A percentile compares a stretch with the other conserved stretches of the same genome.
These are phyloP conservation scores for Etheostoma perlongum DNA, from an alignment of 2,797 vertebrate genomes.

Conservation along the genomic window DNA sequence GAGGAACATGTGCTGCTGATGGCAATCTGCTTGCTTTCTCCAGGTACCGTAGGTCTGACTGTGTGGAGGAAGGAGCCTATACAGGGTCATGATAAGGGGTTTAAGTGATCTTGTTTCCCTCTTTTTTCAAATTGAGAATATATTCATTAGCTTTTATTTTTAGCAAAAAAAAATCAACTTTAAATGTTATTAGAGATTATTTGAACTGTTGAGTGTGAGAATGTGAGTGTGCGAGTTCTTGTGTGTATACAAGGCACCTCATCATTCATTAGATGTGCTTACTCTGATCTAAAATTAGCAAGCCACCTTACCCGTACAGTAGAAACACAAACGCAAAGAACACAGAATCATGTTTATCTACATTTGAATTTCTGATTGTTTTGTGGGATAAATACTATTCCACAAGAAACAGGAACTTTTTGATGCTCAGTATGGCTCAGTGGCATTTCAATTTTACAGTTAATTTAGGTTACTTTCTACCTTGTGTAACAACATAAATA, in stretches of 20 bases:
- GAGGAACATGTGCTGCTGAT: constrained; percentile 98
- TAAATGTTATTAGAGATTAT: neutral
- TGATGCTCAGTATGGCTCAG: neutral
- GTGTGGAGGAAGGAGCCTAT: constrained; percentile 39
- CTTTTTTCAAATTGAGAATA: neutral
- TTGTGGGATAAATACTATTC: neutral
- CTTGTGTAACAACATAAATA: constrained; percentile 3
- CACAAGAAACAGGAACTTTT: neutral
- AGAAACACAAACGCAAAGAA: constrained; percentile 16
- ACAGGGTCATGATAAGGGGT: constrained; percentile 30
- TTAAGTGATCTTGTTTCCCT: neutral
- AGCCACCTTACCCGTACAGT: constrained; percentile 17
- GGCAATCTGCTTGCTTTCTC: constrained; percentile 98
- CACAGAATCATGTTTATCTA: neutral
- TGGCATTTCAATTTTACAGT: neutral
- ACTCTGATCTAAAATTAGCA: constrained; percentile 54
- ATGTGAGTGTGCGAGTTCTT: no score
- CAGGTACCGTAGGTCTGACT: constrained; percentile 77
- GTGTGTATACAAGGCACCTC: constrained; percentile 42
- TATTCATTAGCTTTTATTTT: neutral
- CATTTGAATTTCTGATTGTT: neutral
- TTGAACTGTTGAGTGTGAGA: neutral
- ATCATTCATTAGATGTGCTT: constrained; percentile 56
- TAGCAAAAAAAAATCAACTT: neutral
- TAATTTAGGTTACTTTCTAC: neutral